phyloP scores from a whole-genome alignment of 2,888 invertebrate species.

The Epinotia ramella region DNA sequence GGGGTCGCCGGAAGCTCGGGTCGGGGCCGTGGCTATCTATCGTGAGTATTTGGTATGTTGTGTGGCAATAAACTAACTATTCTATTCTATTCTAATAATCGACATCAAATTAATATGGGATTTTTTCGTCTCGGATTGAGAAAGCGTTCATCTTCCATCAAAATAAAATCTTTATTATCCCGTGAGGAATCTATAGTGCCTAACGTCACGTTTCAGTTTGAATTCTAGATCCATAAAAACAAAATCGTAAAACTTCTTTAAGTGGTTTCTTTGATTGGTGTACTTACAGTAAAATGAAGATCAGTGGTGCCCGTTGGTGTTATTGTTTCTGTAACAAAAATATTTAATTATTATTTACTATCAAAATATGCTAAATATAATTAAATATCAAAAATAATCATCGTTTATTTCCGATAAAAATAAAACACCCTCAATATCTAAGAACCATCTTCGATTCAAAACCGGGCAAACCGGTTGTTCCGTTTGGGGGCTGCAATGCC shows the following conservation, averaged over 20 bases:
- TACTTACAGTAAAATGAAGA: conserved; percentile 3
- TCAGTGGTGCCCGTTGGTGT: neutral
- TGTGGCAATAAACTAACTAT: too few relatives aligned
- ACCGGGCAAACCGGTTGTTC: too few relatives aligned
- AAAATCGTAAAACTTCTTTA: neutral
- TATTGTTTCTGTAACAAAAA: conserved; percentile 10
- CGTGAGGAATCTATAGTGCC: neutral
- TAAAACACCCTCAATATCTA: too few relatives aligned
- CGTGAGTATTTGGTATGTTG: too few relatives aligned
- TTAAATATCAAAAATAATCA: too few relatives aligned
- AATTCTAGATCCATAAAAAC: neutral
- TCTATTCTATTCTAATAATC: too few relatives aligned
- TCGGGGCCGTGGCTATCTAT: too few relatives aligned
- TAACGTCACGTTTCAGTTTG: neutral
- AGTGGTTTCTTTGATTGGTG: neutral
- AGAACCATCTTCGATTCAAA: too few relatives aligned
- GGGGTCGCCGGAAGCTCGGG: too few relatives aligned
- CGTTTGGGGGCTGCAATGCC: too few relatives aligned
- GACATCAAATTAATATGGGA: neutral
- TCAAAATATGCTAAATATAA: too few relatives aligned
- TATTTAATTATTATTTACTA: neutral
- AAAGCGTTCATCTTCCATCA: conserved; percentile 20
- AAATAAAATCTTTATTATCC: conserved; percentile 16
- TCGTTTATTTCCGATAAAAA: too few relatives aligned
- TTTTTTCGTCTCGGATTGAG: neutral